phyloP scores from a whole-genome alignment of 2,888 invertebrate genomes.

The Hydrotaea cyrtoneurina region DNA sequence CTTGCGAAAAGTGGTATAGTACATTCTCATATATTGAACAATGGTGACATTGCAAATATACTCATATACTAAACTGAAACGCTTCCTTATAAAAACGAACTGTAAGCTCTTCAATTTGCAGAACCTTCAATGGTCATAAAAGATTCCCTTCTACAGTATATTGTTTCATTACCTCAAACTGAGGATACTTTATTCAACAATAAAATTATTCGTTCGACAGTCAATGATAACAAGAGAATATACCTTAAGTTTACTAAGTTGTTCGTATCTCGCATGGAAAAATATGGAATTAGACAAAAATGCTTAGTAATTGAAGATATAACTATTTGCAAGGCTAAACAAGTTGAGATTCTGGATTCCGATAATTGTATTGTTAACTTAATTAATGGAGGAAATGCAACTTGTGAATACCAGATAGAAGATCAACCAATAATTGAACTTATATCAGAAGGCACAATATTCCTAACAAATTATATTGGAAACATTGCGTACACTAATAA shows the following conservation, averaged over 20 bases:
- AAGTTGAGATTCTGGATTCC: no score
- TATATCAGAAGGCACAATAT: no score
- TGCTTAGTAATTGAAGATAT: slow-evolving; percentile 42
- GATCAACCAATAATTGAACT: no score
- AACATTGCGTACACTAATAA: no score
- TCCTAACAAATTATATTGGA: no score
- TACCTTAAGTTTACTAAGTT: slow-evolving; percentile 50
- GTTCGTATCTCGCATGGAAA: slow-evolving; percentile 52
- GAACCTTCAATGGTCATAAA: slow-evolving; percentile 64
- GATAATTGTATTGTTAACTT: no score
- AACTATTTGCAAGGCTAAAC: no score
- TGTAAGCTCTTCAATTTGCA: slow-evolving; percentile 65
- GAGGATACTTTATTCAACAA: slow-evolving; percentile 60
- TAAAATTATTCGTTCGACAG: slow-evolving; percentile 56
- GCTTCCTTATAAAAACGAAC: slow-evolving; percentile 65
- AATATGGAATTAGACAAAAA: slow-evolving; percentile 43
- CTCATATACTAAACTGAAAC: slow-evolving; percentile 64
- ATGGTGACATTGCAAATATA: slow-evolving; percentile 62
- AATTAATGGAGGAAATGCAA: no score
- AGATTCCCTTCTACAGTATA: slow-evolving; percentile 59
- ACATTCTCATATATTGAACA: slow-evolving; percentile 61
- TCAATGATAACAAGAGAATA: slow-evolving; percentile 55
- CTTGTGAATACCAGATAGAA: no score
- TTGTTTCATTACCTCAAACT: slow-evolving; percentile 61
- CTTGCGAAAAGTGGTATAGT: slow-evolving; percentile 63